Percentiles rank a stretch among this genome's conserved stretches.
Conservation (phyloP, 2,888 invertebrate genomes). For the Drepana falcataria region DNA sequence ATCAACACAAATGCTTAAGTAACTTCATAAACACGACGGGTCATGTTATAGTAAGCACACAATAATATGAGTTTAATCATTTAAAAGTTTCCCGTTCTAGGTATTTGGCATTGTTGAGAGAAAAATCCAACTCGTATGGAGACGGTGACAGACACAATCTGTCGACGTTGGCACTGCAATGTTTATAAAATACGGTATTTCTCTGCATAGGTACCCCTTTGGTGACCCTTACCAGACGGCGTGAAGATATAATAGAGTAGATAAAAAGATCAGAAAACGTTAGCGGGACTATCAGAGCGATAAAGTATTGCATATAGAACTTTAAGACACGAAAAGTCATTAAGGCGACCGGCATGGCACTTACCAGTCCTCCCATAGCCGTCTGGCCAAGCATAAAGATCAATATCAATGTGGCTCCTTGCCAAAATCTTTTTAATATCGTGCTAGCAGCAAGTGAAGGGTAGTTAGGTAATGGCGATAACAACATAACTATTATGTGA, state of each 20-base stretch:
- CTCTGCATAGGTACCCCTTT: no score
- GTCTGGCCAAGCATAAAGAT: constrained; percentile 76
- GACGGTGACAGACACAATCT: no score
- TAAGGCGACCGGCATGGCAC: constrained; percentile 68
- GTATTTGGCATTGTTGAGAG: no score
- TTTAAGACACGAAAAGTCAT: constrained; percentile 75
- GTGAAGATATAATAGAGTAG: constrained; percentile 15
- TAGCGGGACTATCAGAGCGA: constrained; percentile 45
- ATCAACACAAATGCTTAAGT: not conserved
- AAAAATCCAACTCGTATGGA: no score
- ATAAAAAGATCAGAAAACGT: constrained; percentile 51
- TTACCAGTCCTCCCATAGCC: constrained; percentile 65
- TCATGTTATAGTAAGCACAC: no score
- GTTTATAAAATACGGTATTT: no score
- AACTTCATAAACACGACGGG: no score
- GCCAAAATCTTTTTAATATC: constrained; percentile 79
- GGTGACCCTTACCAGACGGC: no score
- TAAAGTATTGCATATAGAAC: constrained; percentile 61
- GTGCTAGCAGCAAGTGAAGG: constrained; percentile 66
- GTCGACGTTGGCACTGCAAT: no score
- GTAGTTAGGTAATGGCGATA: constrained; percentile 62
- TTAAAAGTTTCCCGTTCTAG: no score
- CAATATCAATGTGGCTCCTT: constrained; percentile 72
- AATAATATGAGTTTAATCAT: no score
- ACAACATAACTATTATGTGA: constrained; percentile 74